Conservation (phyloP, 2,113 vertebrate species). For the Polyodon spathula region DNA sequence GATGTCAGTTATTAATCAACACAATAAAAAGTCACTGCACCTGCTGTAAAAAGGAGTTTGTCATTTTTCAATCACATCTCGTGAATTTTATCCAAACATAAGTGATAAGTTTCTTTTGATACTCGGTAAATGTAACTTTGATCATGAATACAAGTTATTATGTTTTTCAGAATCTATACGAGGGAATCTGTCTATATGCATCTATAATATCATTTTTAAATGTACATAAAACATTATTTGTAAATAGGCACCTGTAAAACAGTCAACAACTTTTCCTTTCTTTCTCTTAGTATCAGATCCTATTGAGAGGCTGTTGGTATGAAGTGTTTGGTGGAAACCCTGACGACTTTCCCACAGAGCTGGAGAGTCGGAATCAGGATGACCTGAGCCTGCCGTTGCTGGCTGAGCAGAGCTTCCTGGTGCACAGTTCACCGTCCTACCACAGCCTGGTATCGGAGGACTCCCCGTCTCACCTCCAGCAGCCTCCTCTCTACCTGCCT, state of each 20-base stretch:
- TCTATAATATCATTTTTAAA: no score
- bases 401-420: constrained; percentile 77
- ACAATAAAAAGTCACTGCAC: no score
- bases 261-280: constrained; percentile 7
- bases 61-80: no score
- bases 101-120: no score
- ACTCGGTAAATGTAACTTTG: no score
- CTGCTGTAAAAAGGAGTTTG: no score
- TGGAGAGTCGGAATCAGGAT: constrained; percentile 64
- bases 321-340: constrained; percentile 83
- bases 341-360: constrained; percentile 70
- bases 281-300: constrained; percentile 75
- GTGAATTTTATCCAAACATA: no score
- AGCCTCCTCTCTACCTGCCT: constrained; percentile 76
- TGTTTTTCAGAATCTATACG: constrained; percentile 3
- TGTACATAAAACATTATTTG: no score
- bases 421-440: constrained; percentile 64
- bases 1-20: no score
- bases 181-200: background rate
- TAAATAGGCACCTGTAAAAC: background rate
- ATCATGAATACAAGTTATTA: no score
- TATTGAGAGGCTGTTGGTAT: constrained; percentile 84
- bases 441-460: constrained; percentile 64
- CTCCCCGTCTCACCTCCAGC: constrained; percentile 54
- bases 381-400: constrained; percentile 75